Percentiles rank a stretch among this genome's conserved stretches.
Conservation (phyloP, 1,140 invertebrate genomes). For the Araneus ventricosus region DNA sequence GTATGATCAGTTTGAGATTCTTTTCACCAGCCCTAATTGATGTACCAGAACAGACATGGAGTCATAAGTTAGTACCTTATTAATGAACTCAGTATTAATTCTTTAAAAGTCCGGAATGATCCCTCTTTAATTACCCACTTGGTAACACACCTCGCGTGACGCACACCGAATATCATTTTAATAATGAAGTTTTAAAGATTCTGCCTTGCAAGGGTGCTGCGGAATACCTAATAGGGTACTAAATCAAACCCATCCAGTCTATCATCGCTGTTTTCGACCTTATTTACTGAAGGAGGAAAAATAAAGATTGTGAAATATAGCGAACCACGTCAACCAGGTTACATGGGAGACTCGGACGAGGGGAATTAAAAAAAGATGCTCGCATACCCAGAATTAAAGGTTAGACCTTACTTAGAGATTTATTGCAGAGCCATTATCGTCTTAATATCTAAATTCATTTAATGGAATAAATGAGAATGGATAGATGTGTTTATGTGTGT, state of each 20-base stretch:
- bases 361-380: neutral
- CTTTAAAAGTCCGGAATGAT: neutral
- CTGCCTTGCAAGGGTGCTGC: neutral
- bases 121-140: constrained; percentile 12
- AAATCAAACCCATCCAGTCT: constrained; percentile 39
- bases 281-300: constrained; percentile 23
- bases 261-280: constrained; percentile 9
- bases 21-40: neutral
- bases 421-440: neutral
- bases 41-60: neutral
- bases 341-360: neutral
- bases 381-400: neutral
- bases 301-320: neutral
- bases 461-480: too few relatives aligned
- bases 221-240: constrained; percentile 35
- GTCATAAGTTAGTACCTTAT: neutral
- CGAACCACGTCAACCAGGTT: neutral
- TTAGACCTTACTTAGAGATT: neutral
- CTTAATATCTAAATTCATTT: neutral
- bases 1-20: neutral
- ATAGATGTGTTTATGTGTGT: too few relatives aligned
- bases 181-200: neutral
- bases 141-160: neutral
- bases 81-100: constrained; percentile 4
- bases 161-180: neutral